phyloP scores from a whole-genome alignment of 1,140 invertebrate species.

The Drosophila kurseongensis region DNA sequence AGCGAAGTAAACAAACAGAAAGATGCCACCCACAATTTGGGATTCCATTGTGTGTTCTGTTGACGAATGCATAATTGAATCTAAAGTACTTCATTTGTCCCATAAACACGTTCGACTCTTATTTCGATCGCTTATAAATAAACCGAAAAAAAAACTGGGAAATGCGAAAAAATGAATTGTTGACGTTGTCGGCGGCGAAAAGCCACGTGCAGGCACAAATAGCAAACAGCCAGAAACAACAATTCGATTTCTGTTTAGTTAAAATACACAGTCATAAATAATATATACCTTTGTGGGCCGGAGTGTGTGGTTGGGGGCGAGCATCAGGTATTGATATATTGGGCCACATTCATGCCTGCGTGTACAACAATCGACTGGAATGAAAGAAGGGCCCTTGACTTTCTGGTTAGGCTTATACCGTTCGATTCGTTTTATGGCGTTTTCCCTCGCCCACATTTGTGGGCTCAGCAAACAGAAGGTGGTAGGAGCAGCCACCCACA shows the following conservation, averaged over 20 bases:
- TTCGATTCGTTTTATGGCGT: slow-evolving; percentile 57
- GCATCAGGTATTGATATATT: slow-evolving; percentile 41
- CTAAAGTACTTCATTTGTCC: slow-evolving; percentile 76
- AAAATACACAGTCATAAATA: slow-evolving; percentile 64
- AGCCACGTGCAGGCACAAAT: slow-evolving; percentile 61
- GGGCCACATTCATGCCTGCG: slow-evolving; percentile 32
- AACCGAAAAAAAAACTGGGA: slow-evolving; percentile 41
- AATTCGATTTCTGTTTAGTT: slow-evolving; percentile 76
- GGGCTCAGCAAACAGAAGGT: slow-evolving; percentile 32
- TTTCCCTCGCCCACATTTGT: slow-evolving; percentile 54
- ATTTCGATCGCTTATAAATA: slow-evolving; percentile 63
- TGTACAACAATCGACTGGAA: slow-evolving; percentile 63
- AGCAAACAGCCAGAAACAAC: slow-evolving; percentile 65
- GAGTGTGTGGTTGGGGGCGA: slow-evolving; percentile 5
- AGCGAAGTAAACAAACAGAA: slow-evolving; percentile 32
- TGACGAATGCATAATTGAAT: slow-evolving; percentile 75
- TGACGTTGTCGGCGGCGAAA: slow-evolving; percentile 33
- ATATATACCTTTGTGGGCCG: slow-evolving; percentile 29
- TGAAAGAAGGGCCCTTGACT: slow-evolving; percentile 71
- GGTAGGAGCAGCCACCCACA: neutral
- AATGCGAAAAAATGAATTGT: slow-evolving; percentile 36
- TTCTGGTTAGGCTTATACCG: slow-evolving; percentile 65
- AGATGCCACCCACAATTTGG: slow-evolving; percentile 43
- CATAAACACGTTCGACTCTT: slow-evolving; percentile 74
- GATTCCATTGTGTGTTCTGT: slow-evolving; percentile 55